A percentile compares a stretch with the other conserved stretches of the same genome.
Evolutionary conservation across 2,888 invertebrate genomes (phyloP).

Genomic region (Caenorhabditis parvicauda): DNA sequence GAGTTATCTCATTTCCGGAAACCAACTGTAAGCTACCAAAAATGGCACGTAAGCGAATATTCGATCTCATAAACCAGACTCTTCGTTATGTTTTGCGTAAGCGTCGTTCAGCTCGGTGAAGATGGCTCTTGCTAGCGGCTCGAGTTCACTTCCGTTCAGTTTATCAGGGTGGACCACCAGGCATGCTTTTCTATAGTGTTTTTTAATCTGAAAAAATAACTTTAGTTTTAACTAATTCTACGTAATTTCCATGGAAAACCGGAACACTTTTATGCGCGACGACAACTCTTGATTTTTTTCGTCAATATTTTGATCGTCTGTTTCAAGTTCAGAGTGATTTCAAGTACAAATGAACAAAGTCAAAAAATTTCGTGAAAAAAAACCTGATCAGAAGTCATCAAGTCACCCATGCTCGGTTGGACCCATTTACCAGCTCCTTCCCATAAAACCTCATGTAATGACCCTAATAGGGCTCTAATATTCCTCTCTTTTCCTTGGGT

Average conservation of each 20-base stretch:
- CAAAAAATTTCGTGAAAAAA: neutral
- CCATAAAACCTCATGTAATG: constrained; percentile 76
- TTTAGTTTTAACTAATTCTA: neutral
- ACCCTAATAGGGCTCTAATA: constrained; percentile 88
- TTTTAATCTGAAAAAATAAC: constrained; percentile 78
- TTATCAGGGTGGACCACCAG: constrained; percentile 98
- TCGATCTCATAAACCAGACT: constrained; percentile 40
- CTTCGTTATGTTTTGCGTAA: constrained; percentile 86
- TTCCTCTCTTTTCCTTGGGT: constrained; percentile 93
- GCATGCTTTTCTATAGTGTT: constrained; percentile 89
- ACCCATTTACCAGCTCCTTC: constrained; percentile 81
- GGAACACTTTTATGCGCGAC: too few species aligned
- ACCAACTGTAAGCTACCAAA: too few species aligned
- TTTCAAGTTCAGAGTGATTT: too few species aligned
- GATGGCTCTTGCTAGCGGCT: constrained; percentile 88
- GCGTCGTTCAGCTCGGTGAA: constrained; percentile 99
- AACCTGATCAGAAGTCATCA: constrained; percentile 86
- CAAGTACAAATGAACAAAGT: neutral
- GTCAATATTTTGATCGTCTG: too few species aligned
- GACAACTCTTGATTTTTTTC: neutral
- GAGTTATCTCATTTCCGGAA: too few species aligned
- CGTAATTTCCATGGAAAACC: too few species aligned
- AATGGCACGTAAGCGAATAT: constrained; percentile 1
- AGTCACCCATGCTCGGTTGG: constrained; percentile 88
- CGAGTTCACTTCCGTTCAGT: constrained; percentile 68